Evolutionary conservation across 2,113 vertebrate species (phyloP), one percentile per base, ranked within the genome.

Genomic region (Calidris pugnax): DNA sequence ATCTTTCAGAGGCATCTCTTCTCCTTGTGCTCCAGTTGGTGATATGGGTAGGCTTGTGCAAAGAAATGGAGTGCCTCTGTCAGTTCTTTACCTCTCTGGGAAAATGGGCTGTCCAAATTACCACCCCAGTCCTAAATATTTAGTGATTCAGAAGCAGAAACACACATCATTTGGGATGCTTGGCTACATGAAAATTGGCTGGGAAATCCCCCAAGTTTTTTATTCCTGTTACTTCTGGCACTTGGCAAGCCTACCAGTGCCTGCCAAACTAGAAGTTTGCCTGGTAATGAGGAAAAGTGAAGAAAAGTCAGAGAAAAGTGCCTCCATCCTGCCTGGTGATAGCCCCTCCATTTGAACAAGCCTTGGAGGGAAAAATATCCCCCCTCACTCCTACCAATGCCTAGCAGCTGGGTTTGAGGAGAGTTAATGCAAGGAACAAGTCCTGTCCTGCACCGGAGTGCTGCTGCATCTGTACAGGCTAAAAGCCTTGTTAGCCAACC

Each of bases 131-230:
- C 57, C 27, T 74, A 84, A 95, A 85, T 5, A 84, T 15, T 35
- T 90, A 69, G 30, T 76, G 57, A 85, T 87, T 93, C 83, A 89
- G 62, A 55, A 91, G 63, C 18, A 96, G 53, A 93, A 89, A 60
- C 18, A 71, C 19, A 50, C 39, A 57, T 53, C 19, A 67, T 87
- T 91, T 92, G 7, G 8, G 50, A 76, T 83, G 37, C 14, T 24
- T 89, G 71, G 30, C 28, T 87, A 14, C 3, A 16, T 59, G 66
- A 92, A 95, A 94, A 95, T 72, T 89, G 84, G 7, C 62, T 3
- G 37, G 95, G 97, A 97, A 97, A 95, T 95, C 50, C 94, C 95
- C 81, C 56, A 84, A 28, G 18, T 1, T 66, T 94, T 95, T 75
- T 66, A 85, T 63, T 92, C 43, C 23, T 93, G 28, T 87, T 95